Evolutionary conservation across 1,140 invertebrate species (phyloP).

Genomic region (Tyrophagus putrescentiae): DNA sequence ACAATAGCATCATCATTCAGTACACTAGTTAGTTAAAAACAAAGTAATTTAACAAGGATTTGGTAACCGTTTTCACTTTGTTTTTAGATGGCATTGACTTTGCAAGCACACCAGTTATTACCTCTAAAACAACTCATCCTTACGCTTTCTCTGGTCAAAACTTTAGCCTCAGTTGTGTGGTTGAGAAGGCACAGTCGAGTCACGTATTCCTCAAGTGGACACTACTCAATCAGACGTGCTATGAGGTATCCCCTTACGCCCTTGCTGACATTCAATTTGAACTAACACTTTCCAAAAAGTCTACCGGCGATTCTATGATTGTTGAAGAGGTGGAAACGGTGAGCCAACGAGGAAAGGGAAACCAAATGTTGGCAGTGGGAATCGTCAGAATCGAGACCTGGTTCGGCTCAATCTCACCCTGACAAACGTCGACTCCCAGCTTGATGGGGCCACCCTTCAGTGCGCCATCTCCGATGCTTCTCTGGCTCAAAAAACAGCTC

Average conservation of each 20-base stretch:
- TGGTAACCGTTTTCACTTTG: background rate
- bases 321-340: background rate
- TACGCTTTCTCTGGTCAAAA: background rate
- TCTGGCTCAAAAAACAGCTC: background rate
- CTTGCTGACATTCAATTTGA: no score
- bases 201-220: conserved; percentile 9
- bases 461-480: background rate
- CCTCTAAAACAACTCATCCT: background rate
- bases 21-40: background rate
- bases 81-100: conserved; percentile 10
- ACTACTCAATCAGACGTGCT: conserved; percentile 6
- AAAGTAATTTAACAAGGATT: background rate
- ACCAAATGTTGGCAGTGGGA: no score
- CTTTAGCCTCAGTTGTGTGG: background rate
- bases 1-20: conserved; percentile 9
- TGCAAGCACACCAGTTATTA: conserved; percentile 6
- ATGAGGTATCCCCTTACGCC: background rate
- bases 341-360: conserved; percentile 3
- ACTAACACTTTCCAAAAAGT: no score
- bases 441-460: background rate
- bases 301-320: no score
- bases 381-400: no score
- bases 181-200: conserved; percentile 6
- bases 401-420: conserved; percentile 7
- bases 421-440: background rate